Conservation (phyloP, 1,140 invertebrate genomes). For the Parasteatoda tepidariorum region DNA sequence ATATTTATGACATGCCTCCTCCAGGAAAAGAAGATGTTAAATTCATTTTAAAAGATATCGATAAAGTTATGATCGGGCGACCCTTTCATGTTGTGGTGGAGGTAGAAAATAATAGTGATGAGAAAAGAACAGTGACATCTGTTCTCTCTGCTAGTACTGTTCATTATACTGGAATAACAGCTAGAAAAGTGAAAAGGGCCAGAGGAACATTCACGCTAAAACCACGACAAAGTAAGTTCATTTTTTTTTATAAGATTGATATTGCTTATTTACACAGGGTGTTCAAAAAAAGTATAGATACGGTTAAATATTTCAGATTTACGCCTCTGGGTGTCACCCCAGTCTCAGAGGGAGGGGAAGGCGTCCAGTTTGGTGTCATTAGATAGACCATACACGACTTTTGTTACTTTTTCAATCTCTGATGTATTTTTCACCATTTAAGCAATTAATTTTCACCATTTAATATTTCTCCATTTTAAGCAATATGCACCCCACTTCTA, state of each 20-base stretch:
- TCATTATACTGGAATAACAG: conserved; percentile 82
- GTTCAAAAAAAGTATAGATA: too few species aligned
- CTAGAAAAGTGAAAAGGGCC: conserved; percentile 77
- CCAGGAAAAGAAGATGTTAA: conserved; percentile 84
- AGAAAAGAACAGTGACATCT: conserved; percentile 75
- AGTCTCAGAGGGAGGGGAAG: too few species aligned
- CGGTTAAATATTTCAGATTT: too few species aligned
- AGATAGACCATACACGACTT: too few species aligned
- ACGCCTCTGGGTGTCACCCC: too few species aligned
- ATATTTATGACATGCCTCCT: conserved; percentile 63
- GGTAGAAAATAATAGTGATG: conserved; percentile 67
- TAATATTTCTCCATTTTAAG: too few species aligned
- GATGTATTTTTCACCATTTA: too few species aligned
- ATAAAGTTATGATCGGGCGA: conserved; percentile 88
- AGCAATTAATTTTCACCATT: too few species aligned
- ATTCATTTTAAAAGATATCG: conserved; percentile 84
- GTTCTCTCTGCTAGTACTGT: conserved; percentile 77
- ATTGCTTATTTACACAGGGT: too few species aligned
- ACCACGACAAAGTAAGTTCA: conserved; percentile 62
- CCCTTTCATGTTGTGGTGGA: conserved; percentile 72
- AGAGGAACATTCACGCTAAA: conserved; percentile 67
- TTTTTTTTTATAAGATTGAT: neutral
- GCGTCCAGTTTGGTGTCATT: too few species aligned
- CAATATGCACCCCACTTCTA: too few species aligned
- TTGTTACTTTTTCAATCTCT: too few species aligned